These are phyloP conservation scores for Cinara cedri DNA, from an alignment of 2,888 invertebrate genomes.

Conservation along the genomic window DNA sequence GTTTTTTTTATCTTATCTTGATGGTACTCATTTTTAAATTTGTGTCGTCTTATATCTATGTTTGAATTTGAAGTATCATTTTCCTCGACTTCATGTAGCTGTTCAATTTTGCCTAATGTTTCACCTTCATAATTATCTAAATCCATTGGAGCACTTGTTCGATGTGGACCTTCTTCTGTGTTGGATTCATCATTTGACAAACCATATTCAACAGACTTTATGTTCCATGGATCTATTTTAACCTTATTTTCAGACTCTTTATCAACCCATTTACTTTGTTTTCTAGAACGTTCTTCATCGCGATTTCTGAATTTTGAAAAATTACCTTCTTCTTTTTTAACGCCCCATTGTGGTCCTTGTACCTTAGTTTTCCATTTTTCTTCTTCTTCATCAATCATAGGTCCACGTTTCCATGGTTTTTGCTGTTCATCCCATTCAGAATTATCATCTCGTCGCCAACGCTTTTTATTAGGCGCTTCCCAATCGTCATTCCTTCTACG, in stretches of 20 bases:
- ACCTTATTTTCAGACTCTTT: conserved; percentile 25
- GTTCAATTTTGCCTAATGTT: conserved; percentile 19
- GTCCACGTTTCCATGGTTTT: conserved; percentile 45
- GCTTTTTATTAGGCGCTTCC: conserved; percentile 47
- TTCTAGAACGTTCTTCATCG: conserved; percentile 50
- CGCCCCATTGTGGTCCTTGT: conserved; percentile 25
- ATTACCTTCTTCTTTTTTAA: conserved; percentile 35
- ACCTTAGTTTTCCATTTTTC: conserved; percentile 19
- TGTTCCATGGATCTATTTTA: conserved; percentile 24
- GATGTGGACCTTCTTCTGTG: conserved; percentile 11
- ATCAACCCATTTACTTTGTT: conserved; percentile 48
- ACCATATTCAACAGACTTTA: conserved; percentile 17
- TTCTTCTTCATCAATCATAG: conserved; percentile 43
- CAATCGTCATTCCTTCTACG: conserved; percentile 43
- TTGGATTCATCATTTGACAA: conserved; percentile 3
- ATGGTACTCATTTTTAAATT: neutral
- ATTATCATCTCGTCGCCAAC: conserved; percentile 53
- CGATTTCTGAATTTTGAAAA: conserved; percentile 34
- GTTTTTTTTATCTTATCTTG: neutral
- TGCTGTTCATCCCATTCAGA: conserved; percentile 49
- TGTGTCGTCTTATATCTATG: neutral
- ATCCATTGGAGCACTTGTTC: conserved; percentile 45
- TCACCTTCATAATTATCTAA: conserved; percentile 42
- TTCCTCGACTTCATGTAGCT: neutral
- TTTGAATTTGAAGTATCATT: neutral